phyloP scores from a whole-genome alignment of 1,140 invertebrate genomes.

The Octopus bimaculoides region DNA sequence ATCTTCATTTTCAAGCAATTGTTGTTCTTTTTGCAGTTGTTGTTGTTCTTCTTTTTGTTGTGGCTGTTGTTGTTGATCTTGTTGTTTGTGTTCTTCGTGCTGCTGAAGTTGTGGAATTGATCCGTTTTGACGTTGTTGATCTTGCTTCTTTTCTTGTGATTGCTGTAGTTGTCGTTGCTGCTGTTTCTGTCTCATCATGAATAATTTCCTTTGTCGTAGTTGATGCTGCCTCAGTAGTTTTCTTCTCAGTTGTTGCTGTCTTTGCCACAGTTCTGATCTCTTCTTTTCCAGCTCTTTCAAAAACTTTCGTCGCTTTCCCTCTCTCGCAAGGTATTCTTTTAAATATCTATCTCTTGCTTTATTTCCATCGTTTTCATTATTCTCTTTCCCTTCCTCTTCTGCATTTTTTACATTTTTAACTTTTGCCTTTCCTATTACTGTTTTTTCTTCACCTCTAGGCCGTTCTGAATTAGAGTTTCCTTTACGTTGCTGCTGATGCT shows the following conservation, averaged over 20 bases:
- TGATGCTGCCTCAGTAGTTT: not conserved
- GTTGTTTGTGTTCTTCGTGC: no score
- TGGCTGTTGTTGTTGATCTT: no score
- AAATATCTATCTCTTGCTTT: not conserved
- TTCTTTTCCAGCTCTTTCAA: not conserved
- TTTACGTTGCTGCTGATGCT: no score
- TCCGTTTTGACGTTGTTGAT: not conserved
- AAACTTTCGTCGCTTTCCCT: not conserved
- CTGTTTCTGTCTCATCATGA: not conserved
- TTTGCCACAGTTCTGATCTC: not conserved
- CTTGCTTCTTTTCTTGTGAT: not conserved
- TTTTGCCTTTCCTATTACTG: no score
- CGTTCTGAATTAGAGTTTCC: no score
- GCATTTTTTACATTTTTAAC: not conserved
- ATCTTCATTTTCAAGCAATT: no score
- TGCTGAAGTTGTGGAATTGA: no score
- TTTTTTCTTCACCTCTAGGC: no score
- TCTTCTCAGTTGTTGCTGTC: not conserved
- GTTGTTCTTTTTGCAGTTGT: no score
- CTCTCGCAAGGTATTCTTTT: not conserved
- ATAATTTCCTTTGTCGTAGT: not conserved
- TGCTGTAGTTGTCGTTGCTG: not conserved
- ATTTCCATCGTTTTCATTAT: not conserved
- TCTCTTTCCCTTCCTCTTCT: not conserved
- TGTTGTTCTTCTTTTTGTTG: no score